Conservation (phyloP, 1,140 invertebrate species). For the Drosophila guanche region DNA sequence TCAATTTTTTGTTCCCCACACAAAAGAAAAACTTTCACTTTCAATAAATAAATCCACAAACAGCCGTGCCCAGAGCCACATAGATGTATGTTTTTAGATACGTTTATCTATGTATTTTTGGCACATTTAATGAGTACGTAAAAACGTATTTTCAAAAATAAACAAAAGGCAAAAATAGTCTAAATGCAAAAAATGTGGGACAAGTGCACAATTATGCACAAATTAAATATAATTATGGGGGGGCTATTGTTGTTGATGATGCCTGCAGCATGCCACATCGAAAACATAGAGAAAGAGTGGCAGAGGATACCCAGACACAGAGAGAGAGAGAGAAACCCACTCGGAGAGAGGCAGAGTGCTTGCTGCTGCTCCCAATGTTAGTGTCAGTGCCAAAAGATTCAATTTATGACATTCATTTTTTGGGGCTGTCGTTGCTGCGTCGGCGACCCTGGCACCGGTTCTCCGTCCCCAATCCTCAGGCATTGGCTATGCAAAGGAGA, state of each 20-base stretch:
- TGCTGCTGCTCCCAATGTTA: slow-evolving; percentile 44
- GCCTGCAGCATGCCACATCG: neutral
- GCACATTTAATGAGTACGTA: slow-evolving; percentile 33
- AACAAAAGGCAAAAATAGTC: slow-evolving; percentile 40
- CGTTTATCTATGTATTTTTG: slow-evolving; percentile 61
- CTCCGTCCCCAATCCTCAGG: neutral
- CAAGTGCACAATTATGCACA: slow-evolving; percentile 41
- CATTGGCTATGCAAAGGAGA: slow-evolving; percentile 45
- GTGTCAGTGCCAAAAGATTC: slow-evolving; percentile 53
- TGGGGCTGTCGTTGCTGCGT: slow-evolving; percentile 35
- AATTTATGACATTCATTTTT: slow-evolving; percentile 66
- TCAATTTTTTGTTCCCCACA: slow-evolving; percentile 2
- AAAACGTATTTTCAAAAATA: slow-evolving; percentile 50
- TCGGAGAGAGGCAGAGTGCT: neutral
- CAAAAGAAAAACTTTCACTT: slow-evolving; percentile 62
- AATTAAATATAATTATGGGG: slow-evolving; percentile 25
- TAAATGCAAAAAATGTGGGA: slow-evolving; percentile 27
- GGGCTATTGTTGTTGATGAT: slow-evolving; percentile 19
- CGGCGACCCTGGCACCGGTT: slow-evolving; percentile 36
- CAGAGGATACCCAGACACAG: neutral
- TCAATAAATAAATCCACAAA: slow-evolving; percentile 33
- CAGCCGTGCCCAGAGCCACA: slow-evolving; percentile 27
- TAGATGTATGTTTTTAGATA: slow-evolving; percentile 9
- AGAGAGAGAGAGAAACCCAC: slow-evolving; percentile 11
- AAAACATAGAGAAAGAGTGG: slow-evolving; percentile 14